Conservation (phyloP, 2,797 vertebrate species). For the Dendrocincla fuliginosa region DNA sequence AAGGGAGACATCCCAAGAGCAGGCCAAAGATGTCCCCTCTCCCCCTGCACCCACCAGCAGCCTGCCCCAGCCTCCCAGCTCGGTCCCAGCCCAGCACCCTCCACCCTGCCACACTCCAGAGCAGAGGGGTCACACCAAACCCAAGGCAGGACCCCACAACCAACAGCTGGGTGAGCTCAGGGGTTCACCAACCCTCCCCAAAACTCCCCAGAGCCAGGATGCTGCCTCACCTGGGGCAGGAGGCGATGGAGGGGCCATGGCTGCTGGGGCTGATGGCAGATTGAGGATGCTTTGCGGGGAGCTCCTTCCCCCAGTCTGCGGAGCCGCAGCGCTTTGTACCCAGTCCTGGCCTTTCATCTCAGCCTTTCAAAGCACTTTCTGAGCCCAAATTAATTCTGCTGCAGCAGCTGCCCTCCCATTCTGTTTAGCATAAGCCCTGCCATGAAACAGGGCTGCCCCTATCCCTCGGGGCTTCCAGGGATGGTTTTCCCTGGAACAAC, state of each 20-base stretch:
- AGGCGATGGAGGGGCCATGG: background rate
- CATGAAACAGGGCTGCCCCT: fast-evolving
- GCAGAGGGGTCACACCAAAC: background rate
- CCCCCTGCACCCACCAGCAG: background rate
- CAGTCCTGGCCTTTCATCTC: background rate
- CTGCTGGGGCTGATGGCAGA: background rate
- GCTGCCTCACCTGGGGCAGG: background rate
- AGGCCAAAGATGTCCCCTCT: background rate
- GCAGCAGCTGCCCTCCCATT: conserved; percentile 1
- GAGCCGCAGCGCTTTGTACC: background rate
- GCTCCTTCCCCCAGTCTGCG: background rate
- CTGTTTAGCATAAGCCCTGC: background rate
- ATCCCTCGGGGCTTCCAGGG: background rate
- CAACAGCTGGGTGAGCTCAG: background rate
- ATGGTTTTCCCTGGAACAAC: background rate
- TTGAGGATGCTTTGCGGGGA: background rate
- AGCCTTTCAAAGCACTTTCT: background rate
- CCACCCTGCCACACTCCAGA: background rate
- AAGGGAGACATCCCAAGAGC: background rate
- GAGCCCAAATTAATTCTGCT: conserved; percentile 4
- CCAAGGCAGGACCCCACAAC: background rate
- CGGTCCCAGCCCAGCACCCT: background rate
- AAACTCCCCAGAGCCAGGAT: fast-evolving
- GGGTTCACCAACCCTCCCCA: background rate
- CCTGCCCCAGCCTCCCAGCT: background rate